Percentiles rank a stretch among this genome's conserved stretches.
phyloP scores from a whole-genome alignment of 2,888 invertebrate species.

The Choreutis nemorana region DNA sequence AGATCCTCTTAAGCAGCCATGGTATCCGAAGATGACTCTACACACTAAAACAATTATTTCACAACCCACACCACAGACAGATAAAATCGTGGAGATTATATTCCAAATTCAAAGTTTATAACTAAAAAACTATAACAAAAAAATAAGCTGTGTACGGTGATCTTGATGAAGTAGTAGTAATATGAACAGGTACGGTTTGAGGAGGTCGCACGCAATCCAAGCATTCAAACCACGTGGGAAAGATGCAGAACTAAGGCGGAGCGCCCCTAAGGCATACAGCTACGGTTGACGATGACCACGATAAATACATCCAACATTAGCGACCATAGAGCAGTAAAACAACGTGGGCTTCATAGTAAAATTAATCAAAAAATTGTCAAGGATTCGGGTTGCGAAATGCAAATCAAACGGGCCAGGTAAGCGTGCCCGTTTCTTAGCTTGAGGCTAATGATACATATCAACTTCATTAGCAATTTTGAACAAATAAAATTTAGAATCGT shows the following conservation, averaged over 20 bases:
- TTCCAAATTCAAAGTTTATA: slow-evolving; percentile 21
- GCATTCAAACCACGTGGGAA: slow-evolving; percentile 65
- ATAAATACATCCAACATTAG: slow-evolving; percentile 60
- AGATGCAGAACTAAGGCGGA: slow-evolving; percentile 42
- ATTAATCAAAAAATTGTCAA: too few species aligned
- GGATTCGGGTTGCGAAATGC: too few species aligned
- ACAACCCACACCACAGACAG: slow-evolving; percentile 32
- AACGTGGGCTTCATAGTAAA: too few species aligned
- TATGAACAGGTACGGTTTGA: slow-evolving; percentile 35
- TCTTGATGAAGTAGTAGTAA: slow-evolving; percentile 22
- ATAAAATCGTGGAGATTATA: slow-evolving; percentile 11
- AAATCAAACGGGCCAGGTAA: too few species aligned
- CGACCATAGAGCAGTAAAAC: slow-evolving; percentile 42
- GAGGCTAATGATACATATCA: too few species aligned
- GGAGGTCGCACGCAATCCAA: slow-evolving; percentile 61
- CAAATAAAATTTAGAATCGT: too few species aligned
- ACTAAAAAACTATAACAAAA: slow-evolving; percentile 6
- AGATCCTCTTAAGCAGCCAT: slow-evolving; percentile 58
- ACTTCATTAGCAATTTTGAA: too few species aligned
- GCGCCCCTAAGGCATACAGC: slow-evolving; percentile 47
- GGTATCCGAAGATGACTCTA: slow-evolving; percentile 28
- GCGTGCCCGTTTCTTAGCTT: too few species aligned
- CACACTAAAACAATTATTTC: slow-evolving; percentile 20
- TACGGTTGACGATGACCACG: slow-evolving; percentile 60
- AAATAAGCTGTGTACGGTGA: slow-evolving; percentile 1